Base-by-base conservation (phyloP, 2,888 invertebrate species). In the Digitonthophagus gazella region DNA sequence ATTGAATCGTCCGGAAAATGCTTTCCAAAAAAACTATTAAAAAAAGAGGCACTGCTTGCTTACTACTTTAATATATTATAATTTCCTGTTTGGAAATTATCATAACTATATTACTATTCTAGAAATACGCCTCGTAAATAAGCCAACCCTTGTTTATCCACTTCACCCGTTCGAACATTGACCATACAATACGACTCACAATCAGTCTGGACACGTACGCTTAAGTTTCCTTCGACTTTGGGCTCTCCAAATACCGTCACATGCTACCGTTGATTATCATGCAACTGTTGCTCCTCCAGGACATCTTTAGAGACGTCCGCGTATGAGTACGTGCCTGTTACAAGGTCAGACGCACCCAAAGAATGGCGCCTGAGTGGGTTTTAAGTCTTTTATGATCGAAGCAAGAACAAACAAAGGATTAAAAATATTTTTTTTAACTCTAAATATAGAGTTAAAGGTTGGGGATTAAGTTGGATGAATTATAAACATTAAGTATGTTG, bases 331-430 rank as follows among this genome's bases (percentile, higher is more conserved):
- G 77, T 77, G 78, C 75, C 75, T 74, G 74, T 74, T 75, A 76
- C 77, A 78, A 78, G 78, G 78, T 78, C 78, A 76, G 75, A 74
- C 78, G 74, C 78, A 73, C 78, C 79, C 78, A 68, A 75, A 72
- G 71, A 76, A 77, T 77, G 79, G 78, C 78, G 78, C 78, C 79
- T 76, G 76, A 44, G 28, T 5, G 28, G 1, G 6, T 44, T 8
- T 44, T 44, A 8, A 44, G 28, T 44, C 11, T 44, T 44, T 44
- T n/a, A n/a, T n/a, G n/a, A n/a, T n/a, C n/a, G n/a, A n/a, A n/a
- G n/a, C n/a, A n/a, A n/a, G n/a, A n/a, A n/a, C n/a, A n/a, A n/a
- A n/a, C n/a, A n/a, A n/a, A n/a, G n/a, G n/a, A n/a, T n/a, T n/a
- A n/a, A n/a, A n/a, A n/a, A n/a, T n/a, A n/a, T n/a, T n/a, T n/a